Conservation (phyloP, 2,797 vertebrate genomes). For the Dallia pectoralis region DNA sequence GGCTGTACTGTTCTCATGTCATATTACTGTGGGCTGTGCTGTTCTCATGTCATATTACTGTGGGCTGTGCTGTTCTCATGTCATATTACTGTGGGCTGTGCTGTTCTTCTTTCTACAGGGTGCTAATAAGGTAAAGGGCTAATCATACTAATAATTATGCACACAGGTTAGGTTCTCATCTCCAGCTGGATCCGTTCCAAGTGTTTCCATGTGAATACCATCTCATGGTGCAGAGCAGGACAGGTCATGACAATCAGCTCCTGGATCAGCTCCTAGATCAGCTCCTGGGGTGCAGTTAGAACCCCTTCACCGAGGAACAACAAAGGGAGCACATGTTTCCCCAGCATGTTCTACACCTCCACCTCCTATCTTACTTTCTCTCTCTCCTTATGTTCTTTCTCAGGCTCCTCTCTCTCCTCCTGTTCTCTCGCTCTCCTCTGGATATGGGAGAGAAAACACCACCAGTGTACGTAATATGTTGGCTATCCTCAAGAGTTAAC, state of each 20-base stretch:
- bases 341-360: conserved; percentile 39
- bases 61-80: not conserved
- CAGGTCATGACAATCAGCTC: conserved; percentile 11
- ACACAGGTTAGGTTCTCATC: too few relatives aligned
- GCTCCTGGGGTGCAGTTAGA: conserved; percentile 37
- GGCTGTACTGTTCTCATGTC: too few relatives aligned
- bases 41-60: too few relatives aligned
- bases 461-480: not conserved
- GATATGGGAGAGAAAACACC: not conserved
- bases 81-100: not conserved
- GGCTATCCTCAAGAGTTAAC: not conserved
- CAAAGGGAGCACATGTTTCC: conserved; percentile 54
- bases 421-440: conserved; percentile 9
- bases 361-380: conserved; percentile 22
- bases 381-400: conserved; percentile 4
- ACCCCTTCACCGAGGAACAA: conserved; percentile 23
- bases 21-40: too few relatives aligned
- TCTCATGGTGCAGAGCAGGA: conserved; percentile 38
- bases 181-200: conserved; percentile 65
- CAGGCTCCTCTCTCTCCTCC: not conserved
- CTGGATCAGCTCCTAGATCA: conserved; percentile 55
- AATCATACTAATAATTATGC: too few relatives aligned
- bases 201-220: conserved; percentile 65
- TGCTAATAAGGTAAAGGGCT: conserved; percentile 17
- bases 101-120: conserved; percentile 7